Conservation (phyloP, 2,113 vertebrate genomes). For the Semnornis frantzii region DNA sequence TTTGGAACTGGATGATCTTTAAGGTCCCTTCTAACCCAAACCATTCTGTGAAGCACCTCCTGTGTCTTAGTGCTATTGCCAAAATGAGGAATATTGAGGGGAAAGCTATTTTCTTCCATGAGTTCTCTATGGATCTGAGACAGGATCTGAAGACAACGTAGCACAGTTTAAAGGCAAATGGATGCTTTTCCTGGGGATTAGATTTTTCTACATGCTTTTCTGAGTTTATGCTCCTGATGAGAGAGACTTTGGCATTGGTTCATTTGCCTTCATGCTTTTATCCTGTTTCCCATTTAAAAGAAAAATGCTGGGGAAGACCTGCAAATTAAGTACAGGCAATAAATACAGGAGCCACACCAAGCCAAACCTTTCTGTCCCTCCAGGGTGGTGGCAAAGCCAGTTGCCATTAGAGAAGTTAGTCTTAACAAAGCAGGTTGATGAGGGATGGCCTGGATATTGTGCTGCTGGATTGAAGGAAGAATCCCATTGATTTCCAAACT, state of each 20-base stretch:
- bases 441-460: neutral
- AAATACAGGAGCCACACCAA: neutral
- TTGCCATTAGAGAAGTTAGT: neutral
- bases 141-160: neutral
- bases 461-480: neutral
- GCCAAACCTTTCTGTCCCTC: neutral
- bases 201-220: neutral
- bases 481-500: neutral
- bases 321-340: neutral
- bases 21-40: too few species aligned
- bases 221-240: neutral
- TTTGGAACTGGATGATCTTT: too few species aligned
- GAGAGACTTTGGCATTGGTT: neutral
- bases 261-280: neutral
- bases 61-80: neutral
- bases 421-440: rapidly evolving
- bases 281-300: neutral
- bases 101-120: neutral
- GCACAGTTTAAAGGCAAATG: neutral
- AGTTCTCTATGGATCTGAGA: neutral
- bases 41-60: neutral
- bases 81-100: neutral
- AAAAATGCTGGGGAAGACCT: neutral
- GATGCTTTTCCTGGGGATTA: neutral
- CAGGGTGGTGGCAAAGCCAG: neutral